Evolutionary conservation across 2,113 vertebrate species (phyloP).

Genomic region (rabbit (Oryctolagus cuniculus)): DNA sequence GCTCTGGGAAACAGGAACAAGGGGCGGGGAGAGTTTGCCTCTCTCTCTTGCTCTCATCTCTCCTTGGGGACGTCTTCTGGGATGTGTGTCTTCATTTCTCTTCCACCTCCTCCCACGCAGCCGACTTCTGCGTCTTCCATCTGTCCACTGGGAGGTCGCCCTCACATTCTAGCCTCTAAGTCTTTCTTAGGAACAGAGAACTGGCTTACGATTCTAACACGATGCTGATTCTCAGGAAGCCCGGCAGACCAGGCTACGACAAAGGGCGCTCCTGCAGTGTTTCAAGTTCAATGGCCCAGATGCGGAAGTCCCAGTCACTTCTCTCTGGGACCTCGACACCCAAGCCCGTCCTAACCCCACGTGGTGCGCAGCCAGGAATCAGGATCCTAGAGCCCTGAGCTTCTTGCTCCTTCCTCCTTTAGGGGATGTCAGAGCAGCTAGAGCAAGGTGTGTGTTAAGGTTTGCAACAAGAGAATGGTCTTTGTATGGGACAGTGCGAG

Average conservation of each 20-base stretch:
- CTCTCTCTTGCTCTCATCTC: background rate
- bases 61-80: background rate
- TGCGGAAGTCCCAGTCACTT: too few species aligned
- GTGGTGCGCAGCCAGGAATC: background rate
- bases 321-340: background rate
- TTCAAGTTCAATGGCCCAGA: background rate
- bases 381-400: background rate
- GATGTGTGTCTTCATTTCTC: background rate
- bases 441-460: conserved; percentile 77
- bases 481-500: conserved; percentile 66
- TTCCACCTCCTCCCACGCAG: background rate
- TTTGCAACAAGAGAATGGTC: conserved; percentile 34
- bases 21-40: background rate
- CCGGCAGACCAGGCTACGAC: background rate
- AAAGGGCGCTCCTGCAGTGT: too few species aligned
- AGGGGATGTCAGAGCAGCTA: conserved; percentile 78
- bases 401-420: background rate
- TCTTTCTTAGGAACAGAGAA: background rate
- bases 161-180: too few species aligned
- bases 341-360: too few species aligned
- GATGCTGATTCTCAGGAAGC: background rate
- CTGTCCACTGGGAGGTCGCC: accelerated
- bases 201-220: background rate
- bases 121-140: too few species aligned
- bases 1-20: too few species aligned